Conservation (phyloP, 2,797 vertebrate species). For the Eptatretus atami region DNA sequence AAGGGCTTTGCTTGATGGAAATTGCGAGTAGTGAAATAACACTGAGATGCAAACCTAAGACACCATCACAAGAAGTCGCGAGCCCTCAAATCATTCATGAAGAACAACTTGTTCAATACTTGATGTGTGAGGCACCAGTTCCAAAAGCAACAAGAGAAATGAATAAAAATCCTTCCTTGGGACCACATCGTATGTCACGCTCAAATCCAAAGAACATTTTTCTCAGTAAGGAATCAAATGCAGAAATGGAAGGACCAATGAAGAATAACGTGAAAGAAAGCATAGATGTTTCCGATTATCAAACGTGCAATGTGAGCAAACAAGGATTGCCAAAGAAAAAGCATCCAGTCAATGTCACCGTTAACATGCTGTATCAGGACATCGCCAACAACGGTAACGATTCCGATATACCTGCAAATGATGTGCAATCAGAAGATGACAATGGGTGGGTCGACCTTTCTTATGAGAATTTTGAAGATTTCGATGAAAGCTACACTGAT, state of each 20-base stretch:
- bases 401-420: not conserved
- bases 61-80: not conserved
- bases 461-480: slow-evolving; percentile 2
- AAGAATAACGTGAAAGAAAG: not conserved
- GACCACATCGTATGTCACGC: not conserved
- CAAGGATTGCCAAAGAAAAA: too few relatives aligned
- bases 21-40: not conserved
- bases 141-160: not conserved
- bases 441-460: slow-evolving; percentile 4
- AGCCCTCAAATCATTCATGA: not conserved
- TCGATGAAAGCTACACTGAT: not conserved
- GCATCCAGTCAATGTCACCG: not conserved
- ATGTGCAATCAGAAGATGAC: not conserved
- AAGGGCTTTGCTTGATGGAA: slow-evolving; percentile 1
- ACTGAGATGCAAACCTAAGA: slow-evolving; percentile 1
- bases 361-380: slow-evolving; percentile 1
- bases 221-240: too few relatives aligned
- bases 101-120: not conserved
- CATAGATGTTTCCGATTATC: not conserved
- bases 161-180: not conserved
- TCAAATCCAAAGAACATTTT: not conserved
- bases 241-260: not conserved
- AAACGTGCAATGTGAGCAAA: not conserved
- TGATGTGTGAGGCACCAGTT: not conserved
- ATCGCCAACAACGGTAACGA: not conserved